phyloP scores from a whole-genome alignment of 2,888 invertebrate genomes.

The Agriopis marginaria region DNA sequence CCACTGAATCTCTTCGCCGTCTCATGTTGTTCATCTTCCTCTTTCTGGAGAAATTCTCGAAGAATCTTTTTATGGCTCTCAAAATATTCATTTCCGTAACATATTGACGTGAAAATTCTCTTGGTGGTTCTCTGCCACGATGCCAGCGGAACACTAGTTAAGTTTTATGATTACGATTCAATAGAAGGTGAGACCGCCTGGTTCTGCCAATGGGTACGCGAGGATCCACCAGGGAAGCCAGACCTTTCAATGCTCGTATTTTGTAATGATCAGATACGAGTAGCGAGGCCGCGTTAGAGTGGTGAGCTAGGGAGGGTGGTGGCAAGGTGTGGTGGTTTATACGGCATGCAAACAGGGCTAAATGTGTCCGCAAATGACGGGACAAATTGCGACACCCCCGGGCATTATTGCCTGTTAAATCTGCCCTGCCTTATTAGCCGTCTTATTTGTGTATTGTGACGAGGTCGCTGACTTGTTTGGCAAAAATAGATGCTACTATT shows the following conservation, averaged over 20 bases:
- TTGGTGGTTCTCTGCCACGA: slow-evolving; percentile 56
- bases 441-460: slow-evolving; percentile 50
- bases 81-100: slow-evolving; percentile 47
- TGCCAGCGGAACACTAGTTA: slow-evolving; percentile 67
- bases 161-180: slow-evolving; percentile 72
- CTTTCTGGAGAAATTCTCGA: slow-evolving; percentile 49
- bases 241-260: slow-evolving; percentile 46
- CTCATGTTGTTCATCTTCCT: slow-evolving; percentile 63
- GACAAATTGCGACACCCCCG: slow-evolving; percentile 77
- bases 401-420: slow-evolving; percentile 69
- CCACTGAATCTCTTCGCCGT: slow-evolving; percentile 75
- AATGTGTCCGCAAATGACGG: slow-evolving; percentile 75
- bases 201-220: slow-evolving; percentile 65
- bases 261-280: slow-evolving; percentile 37
- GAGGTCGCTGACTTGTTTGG: slow-evolving; percentile 57
- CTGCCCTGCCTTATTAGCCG: slow-evolving; percentile 65
- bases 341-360: slow-evolving; percentile 77
- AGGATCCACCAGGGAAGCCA: slow-evolving; percentile 59
- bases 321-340: slow-evolving; percentile 79
- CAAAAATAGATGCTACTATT: slow-evolving; percentile 49
- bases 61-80: slow-evolving; percentile 53
- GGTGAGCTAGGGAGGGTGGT: slow-evolving; percentile 61
- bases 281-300: slow-evolving; percentile 54
- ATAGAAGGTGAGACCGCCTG: slow-evolving; percentile 67
- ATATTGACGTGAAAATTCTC: slow-evolving; percentile 37